Base-by-base conservation (phyloP, 2,797 vertebrate species). In the Anas capensis region DNA sequence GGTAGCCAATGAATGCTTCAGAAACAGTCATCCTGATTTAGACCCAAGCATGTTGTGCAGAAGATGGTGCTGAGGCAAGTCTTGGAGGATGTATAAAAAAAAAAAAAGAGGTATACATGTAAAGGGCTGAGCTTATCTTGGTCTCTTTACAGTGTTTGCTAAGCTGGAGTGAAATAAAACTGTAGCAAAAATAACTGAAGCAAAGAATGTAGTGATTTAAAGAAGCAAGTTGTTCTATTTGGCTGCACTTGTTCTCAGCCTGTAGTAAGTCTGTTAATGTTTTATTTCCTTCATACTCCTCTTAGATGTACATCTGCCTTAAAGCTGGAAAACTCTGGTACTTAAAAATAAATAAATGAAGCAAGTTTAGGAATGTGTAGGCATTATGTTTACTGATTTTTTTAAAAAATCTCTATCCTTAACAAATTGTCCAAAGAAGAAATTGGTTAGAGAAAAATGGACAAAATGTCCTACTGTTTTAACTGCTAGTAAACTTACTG, bases 101-200 rank as follows among this genome's bases (percentile, higher is more conserved):
- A 56, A 65, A 31, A 36, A 49, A 57, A 57, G 17, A 27, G 68
- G 7, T 60, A 1, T 29, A 2, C 11, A 5, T 64, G 8, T 81
- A 8, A 40, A 78, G 27, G 23, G 4, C 13, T 82, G 31, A 72
- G 24, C 51, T 65, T 78, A 6, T 3, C 44, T 51, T 58, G 62
- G 27, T 48, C 11, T 70, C 19, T 62, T 54, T 58, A 11, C 46
- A 75, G 0, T 54, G 0, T 54, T 80, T 0, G 2, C 15, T 48
- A 24, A 38, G 40, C 8, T 8, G 3, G 8, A 17, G 2, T 72
- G 56, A 79, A 93, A 65, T 60, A 56, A 40, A 56, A 40, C 34
- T 17, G 16, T 15, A 61, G 11, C 14, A 51, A 80, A 83, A 86
- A 19, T 26, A 2, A 69, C 7, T 86, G 57, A 26, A 69, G 56